Evolutionary conservation across 1,140 invertebrate species (phyloP), one percentile per base, ranked within the genome.

Genomic region (Leptopilina boulardi): DNA sequence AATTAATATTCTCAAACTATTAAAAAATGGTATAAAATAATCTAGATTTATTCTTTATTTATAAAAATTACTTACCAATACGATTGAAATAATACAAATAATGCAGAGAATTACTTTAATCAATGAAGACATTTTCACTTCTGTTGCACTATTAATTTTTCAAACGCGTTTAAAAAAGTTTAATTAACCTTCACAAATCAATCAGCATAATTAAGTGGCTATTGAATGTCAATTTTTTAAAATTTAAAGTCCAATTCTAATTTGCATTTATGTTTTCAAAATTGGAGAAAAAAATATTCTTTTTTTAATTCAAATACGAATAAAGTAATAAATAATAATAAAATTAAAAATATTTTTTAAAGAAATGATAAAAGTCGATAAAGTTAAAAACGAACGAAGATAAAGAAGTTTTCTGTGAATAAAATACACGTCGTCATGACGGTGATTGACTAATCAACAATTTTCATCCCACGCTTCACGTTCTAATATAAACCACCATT

Each of bases 31-130:
- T 3, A 34, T 2, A 3, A 34, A 34, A 34, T 34, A 34, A 34
- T 34, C n/a, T n/a, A n/a, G n/a, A n/a, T n/a, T n/a, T n/a, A n/a
- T n/a, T n/a, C n/a, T n/a, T n/a, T n/a, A n/a, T n/a, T n/a, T n/a
- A n/a, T n/a, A n/a, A n/a, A n/a, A n/a, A 19, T 19, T 66, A 66
- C 26, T 66, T 66, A 66, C 56, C 56, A 30, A 30, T 66, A 66
- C 1, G 11, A 56, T 15, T 13, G 15, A 5, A 30, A 15, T n/a
- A 23, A 66, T n/a, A 30, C 4, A 66, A 15, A 11, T 1, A 30
- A n/a, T 15, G 56, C 56, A 66, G 26, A 66, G 5, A 66, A 66
- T n/a, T 30, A n/a, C 11, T 30, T 66, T 26, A 15, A 66, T 13
- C 21, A 15, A 15, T 30, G 56, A 9, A 30, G 30, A 66, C 56